Percentiles rank a stretch among this genome's conserved stretches.
Evolutionary conservation across 2,113 vertebrate genomes (phyloP).

Genomic region (Pycnonotus jocosus): DNA sequence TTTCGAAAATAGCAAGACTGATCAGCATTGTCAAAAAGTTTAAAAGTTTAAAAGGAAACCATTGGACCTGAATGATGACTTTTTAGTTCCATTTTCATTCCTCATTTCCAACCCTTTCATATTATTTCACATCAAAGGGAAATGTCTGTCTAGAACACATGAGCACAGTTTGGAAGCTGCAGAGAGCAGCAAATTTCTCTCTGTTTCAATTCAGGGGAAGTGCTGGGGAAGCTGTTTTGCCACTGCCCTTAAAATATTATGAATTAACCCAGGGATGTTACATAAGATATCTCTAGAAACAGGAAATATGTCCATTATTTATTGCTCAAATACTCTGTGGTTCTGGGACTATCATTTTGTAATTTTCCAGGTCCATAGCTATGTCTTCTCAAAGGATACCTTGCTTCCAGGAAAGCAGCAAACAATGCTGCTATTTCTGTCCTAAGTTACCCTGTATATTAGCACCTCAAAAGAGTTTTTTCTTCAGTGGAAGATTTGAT

Average conservation of each 20-base stretch:
- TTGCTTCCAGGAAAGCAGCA: not conserved
- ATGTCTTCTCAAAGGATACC: not conserved
- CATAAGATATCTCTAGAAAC: not conserved
- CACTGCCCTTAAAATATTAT: not conserved
- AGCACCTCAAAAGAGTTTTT: not conserved
- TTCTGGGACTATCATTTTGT: not conserved
- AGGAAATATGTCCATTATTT: not conserved
- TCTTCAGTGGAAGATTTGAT: not conserved
- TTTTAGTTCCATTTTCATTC: not conserved
- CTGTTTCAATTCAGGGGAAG: not conserved
- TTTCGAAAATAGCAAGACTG: not conserved
- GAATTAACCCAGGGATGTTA: not conserved
- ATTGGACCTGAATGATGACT: not conserved
- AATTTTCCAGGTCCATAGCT: not conserved
- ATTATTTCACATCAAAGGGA: not conserved
- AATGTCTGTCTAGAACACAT: not conserved
- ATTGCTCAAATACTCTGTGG: not conserved
- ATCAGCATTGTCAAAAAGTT: not conserved
- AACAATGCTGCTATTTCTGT: not conserved
- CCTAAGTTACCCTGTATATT: not conserved
- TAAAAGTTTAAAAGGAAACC: not conserved
- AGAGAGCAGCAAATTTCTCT: not conserved
- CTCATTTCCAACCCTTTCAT: not conserved
- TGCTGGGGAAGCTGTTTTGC: not conserved
- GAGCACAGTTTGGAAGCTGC: not conserved